A percentile compares a stretch with the other conserved stretches of the same genome.
phyloP scores from a whole-genome alignment of 1,140 invertebrate genomes.

The Planococcus citri region DNA sequence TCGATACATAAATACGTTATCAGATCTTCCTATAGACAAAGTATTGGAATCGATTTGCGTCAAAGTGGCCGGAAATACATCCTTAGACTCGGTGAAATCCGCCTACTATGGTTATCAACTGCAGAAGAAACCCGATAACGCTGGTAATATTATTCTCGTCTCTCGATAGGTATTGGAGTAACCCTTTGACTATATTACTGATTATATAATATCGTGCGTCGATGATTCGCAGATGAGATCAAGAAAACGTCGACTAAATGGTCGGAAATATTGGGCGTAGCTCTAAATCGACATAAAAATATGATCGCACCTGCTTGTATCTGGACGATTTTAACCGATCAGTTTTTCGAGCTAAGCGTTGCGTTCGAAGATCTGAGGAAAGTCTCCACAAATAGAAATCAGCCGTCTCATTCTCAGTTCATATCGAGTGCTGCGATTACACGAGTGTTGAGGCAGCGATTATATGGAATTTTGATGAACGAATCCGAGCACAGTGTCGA shows the following conservation, averaged over 20 bases:
- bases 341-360: slow-evolving; percentile 29
- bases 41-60: neutral
- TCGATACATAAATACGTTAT: neutral
- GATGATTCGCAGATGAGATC: neutral
- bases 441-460: slow-evolving; percentile 27
- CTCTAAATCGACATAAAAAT: neutral
- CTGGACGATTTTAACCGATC: slow-evolving; percentile 27
- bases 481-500: slow-evolving; percentile 25
- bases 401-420: too few relatives aligned
- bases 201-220: too few relatives aligned
- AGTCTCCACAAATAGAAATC: too few relatives aligned
- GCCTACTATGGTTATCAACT: neutral
- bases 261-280: slow-evolving; percentile 19
- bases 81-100: neutral
- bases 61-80: neutral
- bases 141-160: neutral
- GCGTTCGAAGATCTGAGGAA: slow-evolving; percentile 30
- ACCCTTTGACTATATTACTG: too few relatives aligned
- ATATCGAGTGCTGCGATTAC: slow-evolving; percentile 12
- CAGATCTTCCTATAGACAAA: neutral
- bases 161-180: too few relatives aligned
- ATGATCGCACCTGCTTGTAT: slow-evolving; percentile 10
- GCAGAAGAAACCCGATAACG: neutral
- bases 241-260: neutral
- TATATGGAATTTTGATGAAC: slow-evolving; percentile 30